phyloP scores from a whole-genome alignment of 1,140 invertebrate species.

The Mya arenaria region DNA sequence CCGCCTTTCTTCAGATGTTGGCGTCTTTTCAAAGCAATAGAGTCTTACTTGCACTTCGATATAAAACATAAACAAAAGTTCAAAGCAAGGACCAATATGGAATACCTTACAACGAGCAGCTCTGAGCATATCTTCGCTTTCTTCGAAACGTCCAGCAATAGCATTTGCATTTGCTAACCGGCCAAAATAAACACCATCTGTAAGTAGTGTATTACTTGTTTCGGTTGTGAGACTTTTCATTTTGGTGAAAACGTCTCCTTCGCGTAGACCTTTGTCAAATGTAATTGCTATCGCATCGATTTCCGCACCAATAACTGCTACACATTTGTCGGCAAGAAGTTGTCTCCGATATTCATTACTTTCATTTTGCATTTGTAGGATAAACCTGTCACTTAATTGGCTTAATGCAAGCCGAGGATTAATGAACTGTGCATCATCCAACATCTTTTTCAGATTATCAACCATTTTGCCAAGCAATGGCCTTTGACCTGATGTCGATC shows the following conservation, averaged over 20 bases:
- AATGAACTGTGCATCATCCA: conserved; percentile 54
- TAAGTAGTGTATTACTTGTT: conserved; percentile 51
- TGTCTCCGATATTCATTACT: conserved; percentile 6
- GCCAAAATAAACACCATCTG: conserved; percentile 47
- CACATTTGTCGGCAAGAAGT: conserved; percentile 49
- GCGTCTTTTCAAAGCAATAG: conserved; percentile 55
- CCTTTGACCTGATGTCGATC: conserved; percentile 23
- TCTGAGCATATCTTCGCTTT: conserved; percentile 39
- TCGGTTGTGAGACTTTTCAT: conserved; percentile 22
- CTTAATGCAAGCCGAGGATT: conserved; percentile 41
- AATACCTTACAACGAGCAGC: conserved; percentile 46
- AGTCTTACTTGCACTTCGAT: conserved; percentile 57
- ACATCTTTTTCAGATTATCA: conserved; percentile 51
- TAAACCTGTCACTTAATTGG: conserved; percentile 10
- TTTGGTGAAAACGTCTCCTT: conserved; percentile 50
- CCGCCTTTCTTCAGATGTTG: conserved; percentile 11
- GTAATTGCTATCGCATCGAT: conserved; percentile 59
- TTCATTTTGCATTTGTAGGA: conserved; percentile 8
- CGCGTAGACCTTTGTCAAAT: conserved; percentile 44
- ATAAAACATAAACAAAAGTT: conserved; percentile 60
- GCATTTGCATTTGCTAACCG: conserved; percentile 54
- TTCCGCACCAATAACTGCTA: conserved; percentile 57
- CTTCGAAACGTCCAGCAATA: conserved; percentile 24
- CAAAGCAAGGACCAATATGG: conserved; percentile 46
- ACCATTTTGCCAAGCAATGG: conserved; percentile 42